A percentile compares a stretch with the other conserved stretches of the same genome.
Evolutionary conservation across 2,888 invertebrate species (phyloP).

Genomic region (Macrophya alboannulata): DNA sequence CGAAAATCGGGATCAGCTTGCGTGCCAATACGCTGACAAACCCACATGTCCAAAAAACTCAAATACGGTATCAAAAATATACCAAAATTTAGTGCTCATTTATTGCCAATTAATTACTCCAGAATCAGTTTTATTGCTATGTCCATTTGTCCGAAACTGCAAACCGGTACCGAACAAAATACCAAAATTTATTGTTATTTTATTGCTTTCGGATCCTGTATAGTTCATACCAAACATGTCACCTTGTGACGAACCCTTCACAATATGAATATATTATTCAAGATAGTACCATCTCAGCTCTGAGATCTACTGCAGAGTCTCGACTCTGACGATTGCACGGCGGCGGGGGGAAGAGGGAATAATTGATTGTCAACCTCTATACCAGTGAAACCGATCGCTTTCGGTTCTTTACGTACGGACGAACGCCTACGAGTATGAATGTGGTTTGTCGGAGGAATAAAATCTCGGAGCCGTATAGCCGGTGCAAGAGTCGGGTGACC

Average conservation of each 20-base stretch:
- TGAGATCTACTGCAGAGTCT: conserved; percentile 1
- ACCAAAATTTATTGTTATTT: conserved; percentile 24
- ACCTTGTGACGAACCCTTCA: neutral
- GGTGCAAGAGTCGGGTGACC: neutral
- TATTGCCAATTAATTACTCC: conserved; percentile 36
- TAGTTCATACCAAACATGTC: conserved; percentile 13
- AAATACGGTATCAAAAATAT: conserved; percentile 14
- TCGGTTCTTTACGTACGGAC: conserved; percentile 2
- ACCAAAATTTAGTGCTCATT: conserved; percentile 31
- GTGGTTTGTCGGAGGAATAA: neutral
- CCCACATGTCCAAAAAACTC: conserved; percentile 14
- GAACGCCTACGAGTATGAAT: neutral
- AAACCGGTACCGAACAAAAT: neutral
- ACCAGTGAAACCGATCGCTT: neutral
- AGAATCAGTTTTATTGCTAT: conserved; percentile 25
- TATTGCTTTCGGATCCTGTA: conserved; percentile 32
- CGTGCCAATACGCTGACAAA: conserved; percentile 24
- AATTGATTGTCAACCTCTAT: neutral
- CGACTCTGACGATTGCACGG: neutral
- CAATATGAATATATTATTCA: neutral
- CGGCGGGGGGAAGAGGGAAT: neutral
- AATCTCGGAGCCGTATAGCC: neutral
- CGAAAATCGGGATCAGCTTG: conserved; percentile 45
- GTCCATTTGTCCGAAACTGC: neutral
- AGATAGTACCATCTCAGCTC: conserved; percentile 9